Evolutionary conservation across 2,113 vertebrate genomes (phyloP), one percentile per base, ranked within the genome.

Genomic region (Rhagologus leucostigma): DNA sequence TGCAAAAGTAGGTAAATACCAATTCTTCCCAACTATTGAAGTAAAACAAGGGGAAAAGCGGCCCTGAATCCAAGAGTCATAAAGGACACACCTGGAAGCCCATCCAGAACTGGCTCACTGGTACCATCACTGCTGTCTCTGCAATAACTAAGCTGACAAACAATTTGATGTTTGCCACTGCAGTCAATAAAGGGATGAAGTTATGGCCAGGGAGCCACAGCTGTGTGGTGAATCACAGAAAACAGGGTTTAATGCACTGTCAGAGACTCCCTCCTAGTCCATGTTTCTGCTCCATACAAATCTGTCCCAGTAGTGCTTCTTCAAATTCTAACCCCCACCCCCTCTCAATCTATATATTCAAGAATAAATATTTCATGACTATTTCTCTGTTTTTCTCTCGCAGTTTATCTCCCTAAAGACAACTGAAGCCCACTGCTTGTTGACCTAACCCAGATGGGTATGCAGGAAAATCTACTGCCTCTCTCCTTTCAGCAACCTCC

Each of bases 401-500:
- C 44, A 62, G n/a, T 49, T 92, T 94, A 65, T 50, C 56, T 90
- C 41, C 41, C 59, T 88, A 73, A 73, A 87, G 94, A 82, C 41
- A 87, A 24, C 57, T 41, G 70, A 87, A 95, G 82, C 60, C 70
- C 46, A 22, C 56, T 87, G 57, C 41, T 93, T 95, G 85, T 94
- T 96, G 95, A 94, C 85, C 63, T 97, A 95, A 96, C 90, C 88
- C 55, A 92, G 79, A 88, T 33, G 29, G 53, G 18, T 85, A 95
- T 88, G 94, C 79, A 94, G n/a, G 65, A 88, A 83, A 76, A 91
- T 87, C 78, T 85, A 63, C 84, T 68, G 88, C 67, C 41, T 68
- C 79, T 85, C 88, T 94, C 90, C 57, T 95, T 89, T 82, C 78
- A 83, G 80, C 71, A 93, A 18, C 63, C 50, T 95, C 44, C 75